Evolutionary conservation across 92 coral and sea anemone genomes (phyloP), one percentile per base, ranked within the genome.

Genomic region (Paragorgia papillata): DNA sequence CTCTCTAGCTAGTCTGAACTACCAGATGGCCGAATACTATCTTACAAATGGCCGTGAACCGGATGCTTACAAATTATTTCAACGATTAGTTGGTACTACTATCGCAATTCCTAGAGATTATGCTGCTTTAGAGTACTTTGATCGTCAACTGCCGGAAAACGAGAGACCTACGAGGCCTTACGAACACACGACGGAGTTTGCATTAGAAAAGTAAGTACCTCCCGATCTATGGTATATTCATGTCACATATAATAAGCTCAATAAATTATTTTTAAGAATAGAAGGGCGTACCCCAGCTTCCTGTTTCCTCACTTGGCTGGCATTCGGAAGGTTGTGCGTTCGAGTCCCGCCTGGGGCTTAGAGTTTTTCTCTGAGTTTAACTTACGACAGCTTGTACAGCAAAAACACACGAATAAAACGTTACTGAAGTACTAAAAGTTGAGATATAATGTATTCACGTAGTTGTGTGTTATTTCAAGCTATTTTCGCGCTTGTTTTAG

Each of bases 91-190:
- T 40, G 84, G 87, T 27, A 82, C 97, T 19, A 70, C 75, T 50
- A 89, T 89, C 37, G 97, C 87, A 0, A 62, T 82, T 37, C 96
- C 88, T 57, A 87, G 97, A 35, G 97, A 92, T 64, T 87, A 89
- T 39, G 97, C 96, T 21, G 97, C 97, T 0, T 74, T 92, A 19
- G 97, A 92, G 65, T 92, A 66, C 63, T 80, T 92, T 29, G 97
- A 92, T 70, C 32, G 82, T 24, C 89, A 89, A 33, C 75, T 92
- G 46, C 86, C 87, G 48, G 82, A 87, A 51, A 83, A 82, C 50
- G 76, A 85, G 15, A 69, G 84, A 53, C 92, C 90, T 9, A 58
- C 51, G 44, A 74, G 97, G 50, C 88, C 90, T 27, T 87, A 79
- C 51, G 87, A 87, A 46, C 89, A 92, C 51, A 92, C 90, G 7